Conservation (phyloP, 2,113 vertebrate species). For the Anoplopoma fimbria region DNA sequence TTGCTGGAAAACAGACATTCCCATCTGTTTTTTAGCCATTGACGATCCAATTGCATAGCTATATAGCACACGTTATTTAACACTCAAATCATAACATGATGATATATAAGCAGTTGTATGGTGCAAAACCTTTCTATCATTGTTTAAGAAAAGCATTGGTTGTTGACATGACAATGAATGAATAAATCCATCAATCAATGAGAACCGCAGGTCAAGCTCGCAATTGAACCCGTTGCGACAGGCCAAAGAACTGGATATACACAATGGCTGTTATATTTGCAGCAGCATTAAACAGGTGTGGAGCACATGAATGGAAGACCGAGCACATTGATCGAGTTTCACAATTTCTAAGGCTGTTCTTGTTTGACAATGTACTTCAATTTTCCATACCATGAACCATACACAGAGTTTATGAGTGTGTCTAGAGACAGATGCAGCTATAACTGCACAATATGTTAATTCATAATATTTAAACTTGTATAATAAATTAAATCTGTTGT, state of each 20-base stretch:
- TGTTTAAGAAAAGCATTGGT: background rate
- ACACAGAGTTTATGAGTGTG: too few relatives aligned
- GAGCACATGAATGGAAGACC: background rate
- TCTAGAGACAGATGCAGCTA: too few relatives aligned
- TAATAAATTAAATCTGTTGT: background rate
- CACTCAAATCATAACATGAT: background rate
- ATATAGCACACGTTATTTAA: background rate
- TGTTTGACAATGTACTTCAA: background rate
- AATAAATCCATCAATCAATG: background rate
- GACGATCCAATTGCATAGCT: background rate
- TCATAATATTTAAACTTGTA: background rate
- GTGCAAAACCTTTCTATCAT: background rate
- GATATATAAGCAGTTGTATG: background rate
- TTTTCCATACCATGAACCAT: too few relatives aligned
- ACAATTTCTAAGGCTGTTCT: background rate
- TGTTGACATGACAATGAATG: background rate
- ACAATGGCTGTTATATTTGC: background rate
- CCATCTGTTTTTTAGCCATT: background rate
- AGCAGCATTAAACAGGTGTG: background rate
- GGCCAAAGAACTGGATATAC: background rate
- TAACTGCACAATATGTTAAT: too few relatives aligned
- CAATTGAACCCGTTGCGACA: background rate
- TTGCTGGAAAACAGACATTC: background rate
- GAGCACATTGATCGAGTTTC: background rate
- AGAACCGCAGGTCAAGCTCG: background rate